Evolutionary conservation across 2,113 vertebrate species (phyloP), one percentile per base, ranked within the genome.

Genomic region (Puntigrus tetrazona): DNA sequence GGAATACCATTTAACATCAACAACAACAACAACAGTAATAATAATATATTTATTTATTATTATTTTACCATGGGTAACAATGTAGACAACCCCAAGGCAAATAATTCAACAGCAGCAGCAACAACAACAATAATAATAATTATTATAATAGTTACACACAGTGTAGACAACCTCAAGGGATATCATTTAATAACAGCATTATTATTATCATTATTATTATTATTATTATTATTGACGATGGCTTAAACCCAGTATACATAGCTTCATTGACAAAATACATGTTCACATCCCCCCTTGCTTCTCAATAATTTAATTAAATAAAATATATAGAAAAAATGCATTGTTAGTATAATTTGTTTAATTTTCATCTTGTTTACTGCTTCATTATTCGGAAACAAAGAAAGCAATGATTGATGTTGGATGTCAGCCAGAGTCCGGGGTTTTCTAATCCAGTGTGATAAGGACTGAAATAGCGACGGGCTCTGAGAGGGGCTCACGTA

Each of bases 241-340:
- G 50, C 7, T 9, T 55, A n/a, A 7, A 3, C 7, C 7, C 20
- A 55, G 2, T 2, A 1, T n/a, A n/a, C 52, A n/a, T 2, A 55
- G 52, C 7, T 2, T 55, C 1, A n/a, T 3, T 7, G 52, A n/a
- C 34, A 43, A n/a, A 41, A 25, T 5, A n/a, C 4, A 92, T 94
- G 93, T 92, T 93, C 55, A 52, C 29, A 67, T 8, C 3, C 29
- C 55, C 59, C 6, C 13, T 14, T 5, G 10, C 55, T 25, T 10
- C 25, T 25, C 11, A 63, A 29, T 36, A 67, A 20, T 67, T 36
- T 10, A 36, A 36, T 36, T 0, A 38, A 41, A 69, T 31, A 65
- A 65, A 27, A 18, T 7, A 74, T n/a, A 7, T 25, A 6, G 3
- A 47, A n/a, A 81, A n/a, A 69, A 50, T 50, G 7, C 1, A 7